phyloP scores from a whole-genome alignment of 2,888 invertebrate species.

The Aporophyla lueneburgensis region DNA sequence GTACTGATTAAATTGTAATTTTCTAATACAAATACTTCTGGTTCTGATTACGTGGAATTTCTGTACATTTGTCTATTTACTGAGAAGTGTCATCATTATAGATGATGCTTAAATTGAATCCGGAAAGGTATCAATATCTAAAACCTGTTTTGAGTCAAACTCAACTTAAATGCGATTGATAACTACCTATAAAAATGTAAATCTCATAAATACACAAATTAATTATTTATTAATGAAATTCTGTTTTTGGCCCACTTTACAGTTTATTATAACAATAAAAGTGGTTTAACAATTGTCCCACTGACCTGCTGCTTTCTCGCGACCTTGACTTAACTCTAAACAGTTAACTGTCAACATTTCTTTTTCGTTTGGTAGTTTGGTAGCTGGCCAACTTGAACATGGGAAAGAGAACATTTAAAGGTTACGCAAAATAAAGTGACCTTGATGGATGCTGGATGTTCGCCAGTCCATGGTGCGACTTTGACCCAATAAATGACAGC shows the following conservation, averaged over 20 bases:
- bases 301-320: slow-evolving; percentile 69
- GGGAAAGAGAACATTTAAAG: slow-evolving; percentile 58
- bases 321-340: slow-evolving; percentile 69
- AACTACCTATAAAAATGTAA: slow-evolving; percentile 34
- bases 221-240: slow-evolving; percentile 57
- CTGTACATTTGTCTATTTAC: slow-evolving; percentile 8
- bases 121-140: background rate
- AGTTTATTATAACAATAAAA: slow-evolving; percentile 52
- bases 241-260: slow-evolving; percentile 57
- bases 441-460: slow-evolving; percentile 71
- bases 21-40: slow-evolving; percentile 54
- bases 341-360: slow-evolving; percentile 60
- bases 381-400: slow-evolving; percentile 70
- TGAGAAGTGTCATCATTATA: background rate
- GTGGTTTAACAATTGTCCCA: slow-evolving; percentile 62
- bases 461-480: slow-evolving; percentile 72
- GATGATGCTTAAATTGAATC: background rate
- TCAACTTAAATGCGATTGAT: background rate
- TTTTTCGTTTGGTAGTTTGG: slow-evolving; percentile 72
- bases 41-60: slow-evolving; percentile 31
- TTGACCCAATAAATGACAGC: slow-evolving; percentile 70
- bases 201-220: slow-evolving; percentile 38
- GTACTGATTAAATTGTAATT: slow-evolving; percentile 64
- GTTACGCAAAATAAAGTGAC: slow-evolving; percentile 65
- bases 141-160: background rate